Percentiles rank a stretch among this genome's conserved stretches.
Conservation (phyloP, 2,888 invertebrate species). For the Acrocyrtus sp. region DNA sequence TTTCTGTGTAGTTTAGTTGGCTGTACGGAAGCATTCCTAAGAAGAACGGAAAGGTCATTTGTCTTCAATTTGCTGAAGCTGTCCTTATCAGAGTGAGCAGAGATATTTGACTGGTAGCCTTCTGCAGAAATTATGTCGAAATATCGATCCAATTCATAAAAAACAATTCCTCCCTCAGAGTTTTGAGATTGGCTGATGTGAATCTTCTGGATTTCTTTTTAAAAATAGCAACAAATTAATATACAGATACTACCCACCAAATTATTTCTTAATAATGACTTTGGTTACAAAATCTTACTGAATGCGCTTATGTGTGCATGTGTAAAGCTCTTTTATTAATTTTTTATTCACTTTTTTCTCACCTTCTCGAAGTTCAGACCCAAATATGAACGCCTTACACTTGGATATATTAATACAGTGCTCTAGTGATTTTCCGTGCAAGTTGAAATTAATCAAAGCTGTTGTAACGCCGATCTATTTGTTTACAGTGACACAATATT, state of each 20-base stretch:
- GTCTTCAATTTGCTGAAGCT: slow-evolving; percentile 27
- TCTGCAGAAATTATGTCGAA: no score
- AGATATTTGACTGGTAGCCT: no score
- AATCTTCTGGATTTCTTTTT: neutral
- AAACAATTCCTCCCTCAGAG: slow-evolving; percentile 9
- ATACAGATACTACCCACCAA: no score
- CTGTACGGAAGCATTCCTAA: slow-evolving; percentile 16
- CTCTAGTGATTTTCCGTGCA: slow-evolving; percentile 81
- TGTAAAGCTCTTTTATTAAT: no score
- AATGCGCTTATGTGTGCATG: no score
- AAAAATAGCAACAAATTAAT: neutral
- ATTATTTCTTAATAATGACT: no score
- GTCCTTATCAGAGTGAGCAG: no score
- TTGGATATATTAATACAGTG: slow-evolving; percentile 89
- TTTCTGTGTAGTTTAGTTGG: slow-evolving; percentile 6
- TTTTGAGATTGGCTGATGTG: slow-evolving; percentile 10
- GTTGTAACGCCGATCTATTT: slow-evolving; percentile 75
- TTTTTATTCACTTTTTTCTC: no score
- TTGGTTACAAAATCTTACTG: no score
- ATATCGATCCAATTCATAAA: slow-evolving; percentile 41
- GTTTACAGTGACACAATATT: neutral
- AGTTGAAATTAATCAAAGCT: slow-evolving; percentile 93
- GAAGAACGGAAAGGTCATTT: slow-evolving; percentile 16
- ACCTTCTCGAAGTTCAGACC: slow-evolving; percentile 71
- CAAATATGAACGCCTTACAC: slow-evolving; percentile 85